Conservation (phyloP, 2,113 vertebrate genomes). For the Ursus arctos region DNA sequence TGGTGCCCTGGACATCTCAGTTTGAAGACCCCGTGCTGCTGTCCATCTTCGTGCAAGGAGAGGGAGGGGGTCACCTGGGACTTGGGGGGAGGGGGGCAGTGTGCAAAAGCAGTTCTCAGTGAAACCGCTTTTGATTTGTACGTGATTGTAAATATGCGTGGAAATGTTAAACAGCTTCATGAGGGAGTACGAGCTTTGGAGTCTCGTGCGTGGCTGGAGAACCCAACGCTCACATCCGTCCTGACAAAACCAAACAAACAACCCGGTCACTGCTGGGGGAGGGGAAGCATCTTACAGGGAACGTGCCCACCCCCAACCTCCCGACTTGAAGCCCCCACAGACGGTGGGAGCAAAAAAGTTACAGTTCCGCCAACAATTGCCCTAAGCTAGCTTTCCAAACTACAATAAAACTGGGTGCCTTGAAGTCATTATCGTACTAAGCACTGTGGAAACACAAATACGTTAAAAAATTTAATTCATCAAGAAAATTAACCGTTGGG, state of each 20-base stretch:
- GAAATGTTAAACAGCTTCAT: accelerated
- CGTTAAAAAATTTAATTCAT: not conserved
- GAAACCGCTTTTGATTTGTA: accelerated
- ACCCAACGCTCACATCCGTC: too few relatives aligned
- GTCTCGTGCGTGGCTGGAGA: not conserved
- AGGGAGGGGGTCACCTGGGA: too few relatives aligned
- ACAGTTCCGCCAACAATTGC: not conserved
- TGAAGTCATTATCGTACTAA: too few relatives aligned
- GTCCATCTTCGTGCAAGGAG: not conserved
- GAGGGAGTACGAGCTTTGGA: too few relatives aligned
- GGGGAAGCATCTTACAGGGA: not conserved
- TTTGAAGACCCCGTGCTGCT: not conserved
- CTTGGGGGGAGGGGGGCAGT: too few relatives aligned
- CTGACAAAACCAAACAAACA: not conserved
- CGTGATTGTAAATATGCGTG: accelerated
- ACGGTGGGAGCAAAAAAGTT: not conserved
- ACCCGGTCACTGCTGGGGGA: not conserved
- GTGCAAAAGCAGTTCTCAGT: accelerated
- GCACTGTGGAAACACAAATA: not conserved
- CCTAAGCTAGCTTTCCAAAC: too few relatives aligned
- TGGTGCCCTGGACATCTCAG: not conserved
- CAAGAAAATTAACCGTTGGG: not conserved
- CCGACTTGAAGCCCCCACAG: not conserved
- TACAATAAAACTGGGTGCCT: not conserved
- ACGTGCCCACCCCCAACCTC: not conserved